These are phyloP conservation scores for Tenthredo amoena DNA, from an alignment of 2,888 invertebrate genomes.

Conservation along the genomic window DNA sequence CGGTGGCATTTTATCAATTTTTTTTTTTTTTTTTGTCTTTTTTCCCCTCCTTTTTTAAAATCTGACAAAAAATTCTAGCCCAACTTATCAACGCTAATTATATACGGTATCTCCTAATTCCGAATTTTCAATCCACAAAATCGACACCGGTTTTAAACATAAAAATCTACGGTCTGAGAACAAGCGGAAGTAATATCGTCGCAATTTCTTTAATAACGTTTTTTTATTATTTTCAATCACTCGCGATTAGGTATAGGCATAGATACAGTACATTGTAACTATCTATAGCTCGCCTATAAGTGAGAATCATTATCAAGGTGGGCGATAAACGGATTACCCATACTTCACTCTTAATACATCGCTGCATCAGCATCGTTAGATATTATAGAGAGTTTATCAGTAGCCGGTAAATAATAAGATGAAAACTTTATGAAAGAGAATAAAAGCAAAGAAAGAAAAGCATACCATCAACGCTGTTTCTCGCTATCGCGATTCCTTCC, in stretches of 20 bases:
- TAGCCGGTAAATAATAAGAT: slow-evolving; percentile 11
- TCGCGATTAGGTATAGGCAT: background rate
- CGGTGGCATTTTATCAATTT: slow-evolving; percentile 18
- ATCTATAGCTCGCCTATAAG: background rate
- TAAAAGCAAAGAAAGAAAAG: background rate
- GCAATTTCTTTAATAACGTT: background rate
- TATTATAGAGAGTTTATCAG: slow-evolving; percentile 25
- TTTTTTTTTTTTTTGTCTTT: background rate
- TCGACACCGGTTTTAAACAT: background rate
- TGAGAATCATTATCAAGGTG: slow-evolving; percentile 26
- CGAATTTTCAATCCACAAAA: background rate
- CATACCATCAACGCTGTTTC: background rate
- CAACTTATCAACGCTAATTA: slow-evolving; percentile 2
- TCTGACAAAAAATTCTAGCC: background rate
- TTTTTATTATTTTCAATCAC: background rate
- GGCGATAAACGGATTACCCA: slow-evolving; percentile 46
- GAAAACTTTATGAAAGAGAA: background rate
- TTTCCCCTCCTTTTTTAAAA: background rate
- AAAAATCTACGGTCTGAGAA: too few species aligned
- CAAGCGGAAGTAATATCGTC: background rate
- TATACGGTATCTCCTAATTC: background rate
- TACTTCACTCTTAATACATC: background rate
- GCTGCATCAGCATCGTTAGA: slow-evolving; percentile 21
- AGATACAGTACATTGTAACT: background rate
- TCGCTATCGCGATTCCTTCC: background rate